phyloP scores from a whole-genome alignment of 2,113 vertebrate species.

The Prionailurus bengalensis region DNA sequence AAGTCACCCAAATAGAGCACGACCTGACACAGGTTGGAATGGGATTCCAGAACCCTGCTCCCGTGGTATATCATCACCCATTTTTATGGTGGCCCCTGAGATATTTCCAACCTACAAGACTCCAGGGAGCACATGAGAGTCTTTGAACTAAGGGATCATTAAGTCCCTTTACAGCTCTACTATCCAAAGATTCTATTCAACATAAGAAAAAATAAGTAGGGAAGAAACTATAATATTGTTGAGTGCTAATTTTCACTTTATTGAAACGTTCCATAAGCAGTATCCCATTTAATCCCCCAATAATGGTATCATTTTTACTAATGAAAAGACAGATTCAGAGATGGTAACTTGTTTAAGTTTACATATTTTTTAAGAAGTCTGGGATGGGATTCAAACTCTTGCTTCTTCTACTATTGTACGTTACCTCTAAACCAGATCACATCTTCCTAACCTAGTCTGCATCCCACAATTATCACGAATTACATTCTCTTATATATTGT shows the following conservation, averaged over 20 bases:
- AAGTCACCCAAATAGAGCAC: neutral
- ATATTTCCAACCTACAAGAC: neutral
- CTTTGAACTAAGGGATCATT: neutral
- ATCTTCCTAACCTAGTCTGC: neutral
- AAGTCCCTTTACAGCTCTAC: neutral
- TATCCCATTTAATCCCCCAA: neutral
- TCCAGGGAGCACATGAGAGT: neutral
- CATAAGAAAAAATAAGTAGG: neutral
- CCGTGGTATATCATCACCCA: fast-evolving
- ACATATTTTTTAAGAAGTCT: neutral
- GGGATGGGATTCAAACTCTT: neutral
- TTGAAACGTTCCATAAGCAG: neutral
- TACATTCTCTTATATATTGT: neutral
- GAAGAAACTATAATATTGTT: neutral
- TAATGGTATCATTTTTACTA: neutral
- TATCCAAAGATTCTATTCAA: neutral
- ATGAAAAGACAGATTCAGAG: neutral
- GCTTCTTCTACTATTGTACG: neutral
- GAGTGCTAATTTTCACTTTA: neutral
- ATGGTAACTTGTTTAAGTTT: neutral
- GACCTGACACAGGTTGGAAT: neutral
- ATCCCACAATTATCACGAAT: neutral
- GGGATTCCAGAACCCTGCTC: neutral
- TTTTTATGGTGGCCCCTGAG: neutral
- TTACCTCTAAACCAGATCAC: neutral